phyloP scores from a whole-genome alignment of 2,888 invertebrate species.

The Morpho deidamia region DNA sequence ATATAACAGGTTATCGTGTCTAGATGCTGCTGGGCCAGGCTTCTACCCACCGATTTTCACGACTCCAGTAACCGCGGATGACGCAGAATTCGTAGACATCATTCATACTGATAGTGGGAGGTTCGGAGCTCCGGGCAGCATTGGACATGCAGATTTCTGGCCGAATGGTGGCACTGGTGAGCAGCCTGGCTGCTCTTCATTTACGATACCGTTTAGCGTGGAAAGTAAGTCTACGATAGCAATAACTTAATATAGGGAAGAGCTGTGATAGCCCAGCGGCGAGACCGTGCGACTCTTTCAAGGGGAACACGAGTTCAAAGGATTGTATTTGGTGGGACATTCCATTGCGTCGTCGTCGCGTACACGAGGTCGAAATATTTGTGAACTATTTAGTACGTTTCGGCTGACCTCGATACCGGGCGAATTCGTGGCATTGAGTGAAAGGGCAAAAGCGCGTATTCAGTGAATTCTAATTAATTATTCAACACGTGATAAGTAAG shows the following conservation, averaged over 20 bases:
- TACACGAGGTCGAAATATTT: too few relatives aligned
- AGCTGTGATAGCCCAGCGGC: too few relatives aligned
- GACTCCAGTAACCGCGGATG: conserved; percentile 30
- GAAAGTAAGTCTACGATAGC: conserved; percentile 37
- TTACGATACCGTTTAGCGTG: neutral
- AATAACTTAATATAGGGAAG: neutral
- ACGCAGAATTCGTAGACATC: conserved; percentile 66
- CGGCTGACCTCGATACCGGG: too few relatives aligned
- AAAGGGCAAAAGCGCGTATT: too few relatives aligned
- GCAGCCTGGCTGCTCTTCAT: conserved; percentile 65
- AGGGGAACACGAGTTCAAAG: too few relatives aligned
- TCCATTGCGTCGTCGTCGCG: too few relatives aligned
- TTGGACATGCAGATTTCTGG: conserved; percentile 65
- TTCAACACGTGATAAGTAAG: too few relatives aligned
- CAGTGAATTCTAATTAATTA: too few relatives aligned
- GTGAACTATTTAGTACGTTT: too few relatives aligned
- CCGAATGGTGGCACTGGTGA: conserved; percentile 64
- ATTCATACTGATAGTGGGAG: conserved; percentile 68
- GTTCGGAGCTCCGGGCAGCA: conserved; percentile 43
- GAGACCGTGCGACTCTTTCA: too few relatives aligned
- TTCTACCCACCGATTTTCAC: conserved; percentile 10
- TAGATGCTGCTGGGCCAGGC: conserved; percentile 13
- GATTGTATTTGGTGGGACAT: too few relatives aligned
- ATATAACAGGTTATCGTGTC: conserved; percentile 9
- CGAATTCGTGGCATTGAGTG: too few relatives aligned